These are phyloP conservation scores for Cantharis lateralis DNA, from an alignment of 2,888 invertebrate species.

Conservation along the genomic window DNA sequence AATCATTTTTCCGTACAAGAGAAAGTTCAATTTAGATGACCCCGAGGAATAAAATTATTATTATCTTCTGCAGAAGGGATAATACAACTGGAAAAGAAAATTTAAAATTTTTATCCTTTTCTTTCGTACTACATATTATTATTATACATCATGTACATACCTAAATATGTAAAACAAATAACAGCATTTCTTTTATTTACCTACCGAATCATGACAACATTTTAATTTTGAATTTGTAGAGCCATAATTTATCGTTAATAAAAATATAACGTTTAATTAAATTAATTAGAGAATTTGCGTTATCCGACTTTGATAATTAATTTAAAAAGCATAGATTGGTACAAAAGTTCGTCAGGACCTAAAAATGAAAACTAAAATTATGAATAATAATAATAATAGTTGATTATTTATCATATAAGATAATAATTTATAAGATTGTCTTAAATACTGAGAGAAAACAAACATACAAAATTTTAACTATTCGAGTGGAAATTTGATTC, in stretches of 20 bases:
- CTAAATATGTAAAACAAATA: not conserved
- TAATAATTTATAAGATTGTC: too few relatives aligned
- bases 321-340: not conserved
- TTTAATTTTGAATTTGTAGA: not conserved
- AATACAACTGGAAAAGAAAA: not conserved
- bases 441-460: too few relatives aligned
- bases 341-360: not conserved
- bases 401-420: too few relatives aligned
- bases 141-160: not conserved
- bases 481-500: too few relatives aligned
- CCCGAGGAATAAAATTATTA: not conserved
- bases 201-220: not conserved
- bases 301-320: not conserved
- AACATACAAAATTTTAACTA: too few relatives aligned
- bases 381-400: too few relatives aligned
- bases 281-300: not conserved
- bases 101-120: not conserved
- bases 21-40: not conserved
- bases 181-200: not conserved
- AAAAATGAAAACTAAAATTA: too few relatives aligned
- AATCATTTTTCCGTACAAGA: not conserved
- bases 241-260: too few relatives aligned
- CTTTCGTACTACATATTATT: not conserved
- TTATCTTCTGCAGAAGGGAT: not conserved
- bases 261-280: not conserved